phyloP scores from a whole-genome alignment of 2,113 vertebrate genomes.

The Cnemophilus loriae region DNA sequence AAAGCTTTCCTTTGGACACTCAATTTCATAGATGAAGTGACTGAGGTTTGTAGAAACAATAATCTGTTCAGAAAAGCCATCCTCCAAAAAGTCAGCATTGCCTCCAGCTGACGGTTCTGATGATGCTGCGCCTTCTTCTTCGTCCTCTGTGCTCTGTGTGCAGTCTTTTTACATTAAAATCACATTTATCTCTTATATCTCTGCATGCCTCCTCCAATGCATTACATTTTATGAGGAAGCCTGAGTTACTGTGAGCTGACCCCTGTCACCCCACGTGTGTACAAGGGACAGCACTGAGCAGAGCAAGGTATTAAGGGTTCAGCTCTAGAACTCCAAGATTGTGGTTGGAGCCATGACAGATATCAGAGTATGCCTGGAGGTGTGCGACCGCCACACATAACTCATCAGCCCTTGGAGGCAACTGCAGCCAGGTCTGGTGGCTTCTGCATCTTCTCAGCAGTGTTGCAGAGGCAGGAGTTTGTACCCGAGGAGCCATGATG shows the following conservation, averaged over 20 bases:
- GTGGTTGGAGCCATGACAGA: fast-evolving
- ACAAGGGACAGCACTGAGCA: background rate
- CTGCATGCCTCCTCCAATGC: background rate
- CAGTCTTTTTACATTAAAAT: background rate
- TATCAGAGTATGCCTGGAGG: background rate
- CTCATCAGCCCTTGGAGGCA: background rate
- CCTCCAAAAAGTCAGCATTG: background rate
- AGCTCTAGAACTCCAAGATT: background rate
- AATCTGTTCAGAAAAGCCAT: background rate
- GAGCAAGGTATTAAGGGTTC: background rate
- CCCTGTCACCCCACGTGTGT: fast-evolving
- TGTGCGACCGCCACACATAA: background rate
- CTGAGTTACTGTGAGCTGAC: background rate
- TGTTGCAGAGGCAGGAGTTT: background rate
- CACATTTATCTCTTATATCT: background rate
- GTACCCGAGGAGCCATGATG: fast-evolving
- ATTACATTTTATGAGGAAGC: background rate
- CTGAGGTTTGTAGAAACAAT: background rate
- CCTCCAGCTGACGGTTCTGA: background rate
- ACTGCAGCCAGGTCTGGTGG: background rate
- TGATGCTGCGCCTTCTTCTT: background rate
- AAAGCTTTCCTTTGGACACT: background rate
- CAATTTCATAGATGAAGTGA: background rate
- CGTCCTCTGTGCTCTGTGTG: background rate
- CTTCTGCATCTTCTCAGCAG: background rate